Percentiles rank a stretch among this genome's conserved stretches.
Evolutionary conservation across 2,888 invertebrate species (phyloP).

Genomic region (Netelia melanura): DNA sequence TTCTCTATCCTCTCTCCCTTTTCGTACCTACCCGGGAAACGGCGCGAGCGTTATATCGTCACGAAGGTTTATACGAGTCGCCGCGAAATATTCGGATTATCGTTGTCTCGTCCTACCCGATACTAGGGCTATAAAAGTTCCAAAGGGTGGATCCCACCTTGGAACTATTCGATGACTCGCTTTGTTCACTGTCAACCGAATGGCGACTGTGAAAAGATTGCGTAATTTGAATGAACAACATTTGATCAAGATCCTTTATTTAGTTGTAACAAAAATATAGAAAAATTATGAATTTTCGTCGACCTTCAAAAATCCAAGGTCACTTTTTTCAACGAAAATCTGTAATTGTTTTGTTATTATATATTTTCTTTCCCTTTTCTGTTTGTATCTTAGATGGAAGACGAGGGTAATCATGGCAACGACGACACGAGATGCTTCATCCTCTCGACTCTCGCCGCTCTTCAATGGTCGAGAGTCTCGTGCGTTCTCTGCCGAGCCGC

Average conservation of each 20-base stretch:
- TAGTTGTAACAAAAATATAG: no score
- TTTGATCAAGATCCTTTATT: background rate
- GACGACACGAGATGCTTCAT: conserved; percentile 99
- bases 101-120: conserved; percentile 55
- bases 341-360: conserved; percentile 17
- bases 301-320: no score
- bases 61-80: conserved; percentile 60
- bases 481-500: conserved; percentile 96
- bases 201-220: background rate
- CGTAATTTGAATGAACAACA: background rate
- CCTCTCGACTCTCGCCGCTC: conserved; percentile 96
- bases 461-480: conserved; percentile 93
- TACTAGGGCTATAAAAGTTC: conserved; percentile 40
- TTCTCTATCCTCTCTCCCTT: conserved; percentile 67
- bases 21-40: conserved; percentile 45
- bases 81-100: conserved; percentile 70
- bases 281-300: no score
- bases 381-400: conserved; percentile 94
- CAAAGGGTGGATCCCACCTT: background rate
- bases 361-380: conserved; percentile 53
- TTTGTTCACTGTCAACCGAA: background rate
- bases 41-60: conserved; percentile 52
- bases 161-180: background rate
- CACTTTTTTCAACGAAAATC: background rate
- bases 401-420: conserved; percentile 99